Evolutionary conservation across 64 coral and sea anemone species (phyloP), one percentile per base, ranked within the genome.

Genomic region (Montipora foliosa): DNA sequence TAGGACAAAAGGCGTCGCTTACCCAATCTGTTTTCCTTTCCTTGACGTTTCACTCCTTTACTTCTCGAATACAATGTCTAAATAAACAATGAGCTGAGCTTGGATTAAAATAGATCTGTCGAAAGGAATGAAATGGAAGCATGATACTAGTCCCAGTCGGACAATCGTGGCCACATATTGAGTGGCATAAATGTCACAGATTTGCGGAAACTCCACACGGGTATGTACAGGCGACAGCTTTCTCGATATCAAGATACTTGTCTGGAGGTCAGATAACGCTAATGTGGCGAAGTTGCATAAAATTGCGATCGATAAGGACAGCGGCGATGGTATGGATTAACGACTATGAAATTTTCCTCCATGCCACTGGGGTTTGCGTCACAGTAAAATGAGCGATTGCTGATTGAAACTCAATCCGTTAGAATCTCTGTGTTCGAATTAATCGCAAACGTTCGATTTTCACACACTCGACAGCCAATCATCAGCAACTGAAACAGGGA

Each of bases 361-460:
- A 70, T 46, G 82, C 82, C 9, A 78, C 49, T 15, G 82, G 50
- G 45, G 21, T 5, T 21, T 86, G 82, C 82, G 82, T 86, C 82
- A 86, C 68, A 86, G 82, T 86, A 86, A 86, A 86, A 86, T 71
- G 82, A 86, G 82, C 82, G 44, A 49, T 86, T 86, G 82, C n/a
- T n/a, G n/a, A n/a, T n/a, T n/a, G n/a, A n/a, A n/a, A n/a, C n/a
- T n/a, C n/a, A n/a, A n/a, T 86, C 62, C 19, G 82, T 64, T 70
- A 86, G 62, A 72, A 72, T 68, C 47, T 86, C 61, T 86, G 61
- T 70, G 44, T 86, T 71, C 82, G 17, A 37, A 37, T 37, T 86
- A 47, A 48, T 67, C 61, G 47, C 59, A 84, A 84, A 68, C 67
- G 67, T 84, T 84, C 71, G 71, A 86, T 86, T 71, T 64, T 86